Percentiles rank a stretch among this genome's conserved stretches.
phyloP scores from a whole-genome alignment of 2,888 invertebrate species.

The Stegana nigrithorax region DNA sequence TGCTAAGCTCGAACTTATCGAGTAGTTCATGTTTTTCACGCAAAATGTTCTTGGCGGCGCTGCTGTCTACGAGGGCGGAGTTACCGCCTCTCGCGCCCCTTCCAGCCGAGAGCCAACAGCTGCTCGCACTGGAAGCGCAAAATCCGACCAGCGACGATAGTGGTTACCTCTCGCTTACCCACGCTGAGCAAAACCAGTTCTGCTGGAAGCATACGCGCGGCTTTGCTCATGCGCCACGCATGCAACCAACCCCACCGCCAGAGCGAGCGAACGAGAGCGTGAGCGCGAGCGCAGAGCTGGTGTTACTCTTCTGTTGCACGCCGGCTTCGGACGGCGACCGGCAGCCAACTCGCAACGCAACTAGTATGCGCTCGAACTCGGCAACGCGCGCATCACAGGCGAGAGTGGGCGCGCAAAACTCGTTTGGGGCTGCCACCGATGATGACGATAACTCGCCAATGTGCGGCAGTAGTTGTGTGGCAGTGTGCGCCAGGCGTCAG shows the following conservation, averaged over 20 bases:
- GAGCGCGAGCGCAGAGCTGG: slow-evolving; percentile 37
- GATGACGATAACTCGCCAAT: not conserved
- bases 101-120: no score
- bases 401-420: slow-evolving; percentile 61
- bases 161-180: slow-evolving; percentile 5
- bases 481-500: not conserved
- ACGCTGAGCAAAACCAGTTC: slow-evolving; percentile 45
- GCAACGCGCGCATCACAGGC: slow-evolving; percentile 65
- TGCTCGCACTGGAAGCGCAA: slow-evolving; percentile 34
- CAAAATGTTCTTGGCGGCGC: slow-evolving; percentile 32
- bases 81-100: slow-evolving; percentile 34
- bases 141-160: no score
- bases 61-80: slow-evolving; percentile 47
- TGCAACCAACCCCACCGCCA: slow-evolving; percentile 34
- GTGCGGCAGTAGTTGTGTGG: not conserved
- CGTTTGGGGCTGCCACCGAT: slow-evolving; percentile 30
- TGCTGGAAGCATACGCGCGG: slow-evolving; percentile 21
- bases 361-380: slow-evolving; percentile 68
- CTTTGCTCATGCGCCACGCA: slow-evolving; percentile 49
- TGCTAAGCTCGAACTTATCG: no score
- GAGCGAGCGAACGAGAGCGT: slow-evolving; percentile 19
- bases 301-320: slow-evolving; percentile 30
- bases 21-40: slow-evolving; percentile 5
- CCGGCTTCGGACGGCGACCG: slow-evolving; percentile 26
- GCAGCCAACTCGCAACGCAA: slow-evolving; percentile 58